These are phyloP conservation scores for Lordiphosa stackelbergi DNA, from an alignment of 1,140 invertebrate species.

Conservation along the genomic window DNA sequence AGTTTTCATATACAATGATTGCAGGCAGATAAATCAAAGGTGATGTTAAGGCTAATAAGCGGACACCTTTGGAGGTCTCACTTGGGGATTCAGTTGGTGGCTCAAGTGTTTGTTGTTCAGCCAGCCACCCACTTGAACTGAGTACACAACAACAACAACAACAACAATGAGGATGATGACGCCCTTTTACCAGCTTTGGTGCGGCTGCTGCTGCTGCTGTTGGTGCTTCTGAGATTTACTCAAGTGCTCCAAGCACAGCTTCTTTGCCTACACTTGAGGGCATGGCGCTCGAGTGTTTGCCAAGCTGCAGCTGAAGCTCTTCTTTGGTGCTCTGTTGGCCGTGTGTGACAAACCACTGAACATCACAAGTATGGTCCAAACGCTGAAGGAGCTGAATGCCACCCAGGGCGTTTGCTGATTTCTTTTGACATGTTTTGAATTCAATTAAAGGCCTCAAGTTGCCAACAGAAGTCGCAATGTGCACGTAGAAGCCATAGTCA, in stretches of 20 bases:
- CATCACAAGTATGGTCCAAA: not conserved
- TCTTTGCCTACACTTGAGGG: constrained; percentile 55
- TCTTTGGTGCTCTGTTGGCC: constrained; percentile 16
- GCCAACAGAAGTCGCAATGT: constrained; percentile 21
- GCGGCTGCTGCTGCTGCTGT: constrained; percentile 13
- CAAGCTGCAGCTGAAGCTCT: constrained; percentile 37
- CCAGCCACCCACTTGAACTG: constrained; percentile 57
- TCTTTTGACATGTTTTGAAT: constrained; percentile 73
- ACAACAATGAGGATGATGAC: constrained; percentile 37
- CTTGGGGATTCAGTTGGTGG: constrained; percentile 25
- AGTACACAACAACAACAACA: constrained; percentile 22
- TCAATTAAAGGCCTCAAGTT: constrained; percentile 60
- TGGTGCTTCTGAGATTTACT: constrained; percentile 12
- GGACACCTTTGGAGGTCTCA: constrained; percentile 65
- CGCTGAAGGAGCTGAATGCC: constrained; percentile 24
- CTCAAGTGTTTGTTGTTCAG: constrained; percentile 65
- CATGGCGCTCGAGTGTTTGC: constrained; percentile 55
- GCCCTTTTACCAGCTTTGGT: constrained; percentile 59
- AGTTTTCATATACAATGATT: constrained; percentile 51
- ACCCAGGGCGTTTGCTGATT: constrained; percentile 58
- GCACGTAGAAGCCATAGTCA: constrained; percentile 15
- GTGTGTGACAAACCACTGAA: constrained; percentile 40
- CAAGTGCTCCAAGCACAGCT: constrained; percentile 58
- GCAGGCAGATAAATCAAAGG: constrained; percentile 43
- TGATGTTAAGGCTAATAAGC: constrained; percentile 54